These are phyloP conservation scores for Atta cephalotes DNA, from an alignment of 1,140 invertebrate species.

Conservation along the genomic window DNA sequence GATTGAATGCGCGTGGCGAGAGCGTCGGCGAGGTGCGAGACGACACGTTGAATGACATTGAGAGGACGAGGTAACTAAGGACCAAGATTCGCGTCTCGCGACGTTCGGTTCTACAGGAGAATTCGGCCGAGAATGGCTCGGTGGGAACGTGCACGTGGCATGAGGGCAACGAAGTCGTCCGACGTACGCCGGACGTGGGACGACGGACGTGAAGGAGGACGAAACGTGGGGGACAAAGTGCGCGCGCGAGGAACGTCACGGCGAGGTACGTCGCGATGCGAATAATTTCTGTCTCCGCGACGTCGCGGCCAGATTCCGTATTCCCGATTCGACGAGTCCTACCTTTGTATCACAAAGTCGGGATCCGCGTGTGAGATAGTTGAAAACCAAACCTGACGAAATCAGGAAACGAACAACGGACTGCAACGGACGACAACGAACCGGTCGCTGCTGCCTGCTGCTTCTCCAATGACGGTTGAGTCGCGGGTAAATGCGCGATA, in stretches of 20 bases:
- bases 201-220: background rate
- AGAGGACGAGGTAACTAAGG: background rate
- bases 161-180: background rate
- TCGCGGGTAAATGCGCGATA: conserved; percentile 5
- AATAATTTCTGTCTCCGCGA: no score
- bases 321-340: background rate
- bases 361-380: background rate
- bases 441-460: conserved; percentile 43
- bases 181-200: background rate
- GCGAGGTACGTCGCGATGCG: conserved; percentile 1
- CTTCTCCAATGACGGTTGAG: conserved; percentile 24
- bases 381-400: conserved; percentile 8
- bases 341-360: conserved; percentile 26
- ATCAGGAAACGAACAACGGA: conserved; percentile 39
- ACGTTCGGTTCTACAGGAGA: no score
- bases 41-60: background rate
- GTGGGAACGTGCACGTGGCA: conserved; percentile 4
- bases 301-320: background rate
- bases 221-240: conserved; percentile 23
- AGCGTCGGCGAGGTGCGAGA: background rate
- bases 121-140: background rate
- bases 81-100: background rate
- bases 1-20: background rate
- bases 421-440: conserved; percentile 5
- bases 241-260: conserved; percentile 31